Conservation (phyloP, 1,140 invertebrate species). For the Eumaeus atala region DNA sequence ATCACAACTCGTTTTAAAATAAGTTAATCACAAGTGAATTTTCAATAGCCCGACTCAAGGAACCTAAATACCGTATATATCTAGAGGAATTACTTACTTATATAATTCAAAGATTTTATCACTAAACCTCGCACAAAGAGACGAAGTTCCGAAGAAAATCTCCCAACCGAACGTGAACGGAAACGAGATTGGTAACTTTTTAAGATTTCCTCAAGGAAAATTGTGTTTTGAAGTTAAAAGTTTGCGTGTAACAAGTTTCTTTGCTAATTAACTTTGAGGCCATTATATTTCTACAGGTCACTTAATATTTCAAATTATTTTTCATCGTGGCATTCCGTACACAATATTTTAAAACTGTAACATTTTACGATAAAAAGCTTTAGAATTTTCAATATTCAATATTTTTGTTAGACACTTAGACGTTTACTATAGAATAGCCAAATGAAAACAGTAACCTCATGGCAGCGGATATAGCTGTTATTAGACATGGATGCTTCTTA, state of each 20-base stretch:
- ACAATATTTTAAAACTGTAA: no score
- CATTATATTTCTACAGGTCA: not conserved
- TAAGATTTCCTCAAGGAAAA: constrained; percentile 11
- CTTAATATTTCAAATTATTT: not conserved
- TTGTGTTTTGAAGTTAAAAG: constrained; percentile 11
- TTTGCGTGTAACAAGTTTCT: constrained; percentile 10
- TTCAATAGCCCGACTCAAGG: not conserved
- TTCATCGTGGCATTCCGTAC: no score
- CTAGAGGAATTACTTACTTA: not conserved
- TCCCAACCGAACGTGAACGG: constrained; percentile 8
- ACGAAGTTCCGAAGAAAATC: constrained; percentile 2
- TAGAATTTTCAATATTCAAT: no score
- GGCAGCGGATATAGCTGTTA: no score
- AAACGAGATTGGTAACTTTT: constrained; percentile 9
- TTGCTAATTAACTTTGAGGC: constrained; percentile 7
- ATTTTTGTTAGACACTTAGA: no score
- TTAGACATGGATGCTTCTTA: no score
- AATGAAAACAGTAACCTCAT: no score
- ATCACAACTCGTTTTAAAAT: no score
- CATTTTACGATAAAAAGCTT: no score
- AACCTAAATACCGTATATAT: not conserved
- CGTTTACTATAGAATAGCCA: no score
- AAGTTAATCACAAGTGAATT: no score
- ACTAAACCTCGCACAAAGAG: constrained; percentile 1
- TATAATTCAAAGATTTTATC: constrained; percentile 8